Conservation (phyloP, 1,140 invertebrate genomes). For the Drosophila mayri region DNA sequence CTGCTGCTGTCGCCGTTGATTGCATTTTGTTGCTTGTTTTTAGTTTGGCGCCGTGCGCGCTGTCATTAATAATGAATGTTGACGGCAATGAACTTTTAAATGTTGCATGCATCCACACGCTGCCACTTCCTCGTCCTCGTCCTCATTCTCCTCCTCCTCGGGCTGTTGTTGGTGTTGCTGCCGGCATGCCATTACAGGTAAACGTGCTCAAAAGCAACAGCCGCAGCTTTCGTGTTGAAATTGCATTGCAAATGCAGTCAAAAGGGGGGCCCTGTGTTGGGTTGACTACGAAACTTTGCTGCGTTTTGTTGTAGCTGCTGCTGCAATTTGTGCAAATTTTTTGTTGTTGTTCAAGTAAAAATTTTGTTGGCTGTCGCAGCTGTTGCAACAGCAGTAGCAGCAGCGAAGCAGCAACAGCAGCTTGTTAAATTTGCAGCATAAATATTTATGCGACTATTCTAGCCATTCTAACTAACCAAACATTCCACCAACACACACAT, state of each 20-base stretch:
- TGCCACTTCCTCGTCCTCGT: conserved; percentile 27
- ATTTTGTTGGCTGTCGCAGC: conserved; percentile 69
- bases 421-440: conserved; percentile 68
- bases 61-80: conserved; percentile 85
- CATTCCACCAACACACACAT: conserved; percentile 3
- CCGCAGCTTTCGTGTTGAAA: conserved; percentile 80
- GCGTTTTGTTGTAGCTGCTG: conserved; percentile 17
- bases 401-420: conserved; percentile 25
- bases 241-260: conserved; percentile 77
- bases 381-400: conserved; percentile 51
- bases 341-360: conserved; percentile 49
- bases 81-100: conserved; percentile 85
- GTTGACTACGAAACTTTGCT: conserved; percentile 18
- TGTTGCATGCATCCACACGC: conserved; percentile 80
- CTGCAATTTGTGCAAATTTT: conserved; percentile 56
- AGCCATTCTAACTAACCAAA: conserved; percentile 24
- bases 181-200: conserved; percentile 71
- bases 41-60: conserved; percentile 68
- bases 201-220: conserved; percentile 77
- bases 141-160: conserved; percentile 5
- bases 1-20: conserved; percentile 67
- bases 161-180: conserved; percentile 22
- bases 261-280: conserved; percentile 21
- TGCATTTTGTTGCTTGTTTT: conserved; percentile 82
- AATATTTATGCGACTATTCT: conserved; percentile 72